Base-by-base conservation (phyloP, 2,888 invertebrate genomes). In the Pyralis farinalis region DNA sequence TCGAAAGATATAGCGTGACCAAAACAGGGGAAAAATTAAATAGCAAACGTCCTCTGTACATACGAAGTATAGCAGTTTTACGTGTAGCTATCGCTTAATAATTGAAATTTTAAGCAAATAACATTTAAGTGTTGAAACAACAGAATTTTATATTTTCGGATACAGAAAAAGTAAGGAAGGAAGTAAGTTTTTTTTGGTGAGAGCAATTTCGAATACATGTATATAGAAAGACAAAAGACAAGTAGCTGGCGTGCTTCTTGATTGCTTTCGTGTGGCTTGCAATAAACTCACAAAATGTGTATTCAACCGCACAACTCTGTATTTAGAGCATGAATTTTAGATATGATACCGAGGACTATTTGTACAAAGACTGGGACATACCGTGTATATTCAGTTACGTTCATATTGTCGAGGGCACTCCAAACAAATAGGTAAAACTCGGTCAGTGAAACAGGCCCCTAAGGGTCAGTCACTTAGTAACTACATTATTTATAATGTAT, bases 321-420 rank as follows among this genome's bases (percentile, higher is more conserved):
- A 73, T 78, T 78, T 74, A 70, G 71, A 70, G 61, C 71, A 75
- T 78, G 69, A 74, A 78, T 78, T 74, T 74, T 71, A 71, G 65
- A 76, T 75, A 32, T 34, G 9, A 27, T 32, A 21, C 12, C 12
- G 28, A 31, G 28, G 33, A 37, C 20, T 34, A 37, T 37, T 34
- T 34, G 33, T 22, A 11, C 36, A 29, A 42, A 34, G 34, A 34
- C 34, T 5, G n/a, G 4, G 2, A 34, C 16, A 34, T 40, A 28
- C 34, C 21, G 32, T 11, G 27, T 34, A 33, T 34, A 34, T 31
- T 40, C 32, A 34, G 34, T 40, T 34, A 38, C 38, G 10, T 32
- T 39, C 31, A 34, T 33, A 39, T 33, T 33, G 39, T 33, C 39
- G 32, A 32, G 32, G 32, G 3, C 38, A 33, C 32, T 39, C 28